Base-by-base conservation (phyloP, 1,140 invertebrate genomes). In the Bombus fervidus region DNA sequence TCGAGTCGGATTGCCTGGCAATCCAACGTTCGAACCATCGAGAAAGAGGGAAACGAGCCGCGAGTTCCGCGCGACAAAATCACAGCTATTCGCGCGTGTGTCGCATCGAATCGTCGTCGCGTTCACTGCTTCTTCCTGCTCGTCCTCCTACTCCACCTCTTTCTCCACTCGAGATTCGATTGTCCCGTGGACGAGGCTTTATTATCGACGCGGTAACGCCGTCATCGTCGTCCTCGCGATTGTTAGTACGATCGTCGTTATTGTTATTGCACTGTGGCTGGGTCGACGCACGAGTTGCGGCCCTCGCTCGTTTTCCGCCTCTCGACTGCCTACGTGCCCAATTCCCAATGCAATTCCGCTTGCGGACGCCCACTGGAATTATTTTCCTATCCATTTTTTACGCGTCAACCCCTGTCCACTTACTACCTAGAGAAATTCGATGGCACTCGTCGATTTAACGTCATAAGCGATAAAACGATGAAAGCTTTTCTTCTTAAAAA, bases 311-410 rank as follows among this genome's bases (percentile, higher is more conserved):
- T 84, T 84, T 64, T 59, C 66, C 75, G 39, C 64, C 82, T 53
- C 81, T 66, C 72, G 47, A 59, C 64, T 34, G 47, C 59, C 82
- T 84, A 84, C 82, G 82, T 79, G 82, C 64, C 82, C 82, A 84
- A 84, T 84, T 84, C 82, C 82, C 82, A 84, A 69, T 15, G 82
- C 82, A 84, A 84, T 84, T 71, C 82, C 74, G 64, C 13, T n/a
- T 37, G 22, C 75, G 74, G 73, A 57, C 41, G 64, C 64, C 9
- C 47, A 31, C 53, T 68, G 34, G 37, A 78, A 79, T 79, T 84
- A 71, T 84, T 84, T 79, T 47, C 47, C 82, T n/a, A 34, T 39
- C 8, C 37, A 28, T 31, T 34, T 69, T 82, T 82, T 68, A 53
- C 47, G 47, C 47, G 47, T 64, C 59, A 41, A n/a, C 53, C 74